These are phyloP conservation scores for Bruchidius siliquastri DNA, from an alignment of 2,888 invertebrate genomes.

Conservation along the genomic window DNA sequence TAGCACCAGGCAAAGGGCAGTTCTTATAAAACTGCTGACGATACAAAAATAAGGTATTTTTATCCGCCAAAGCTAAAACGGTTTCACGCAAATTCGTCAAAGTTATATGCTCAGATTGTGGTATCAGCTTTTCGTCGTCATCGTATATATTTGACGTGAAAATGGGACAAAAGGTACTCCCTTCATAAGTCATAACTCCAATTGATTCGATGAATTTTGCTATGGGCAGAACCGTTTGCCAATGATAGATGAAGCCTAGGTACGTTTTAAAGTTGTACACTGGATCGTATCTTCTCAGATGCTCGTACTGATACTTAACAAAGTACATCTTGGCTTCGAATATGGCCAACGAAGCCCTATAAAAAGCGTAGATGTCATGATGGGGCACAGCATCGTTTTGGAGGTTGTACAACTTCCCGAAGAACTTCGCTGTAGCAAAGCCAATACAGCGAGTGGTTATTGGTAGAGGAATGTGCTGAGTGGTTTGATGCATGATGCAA, in stretches of 20 bases:
- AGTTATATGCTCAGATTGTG: not conserved
- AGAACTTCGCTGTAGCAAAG: not conserved
- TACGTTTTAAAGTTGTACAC: slow-evolving; percentile 1
- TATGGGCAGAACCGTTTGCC: not conserved
- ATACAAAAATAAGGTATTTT: not conserved
- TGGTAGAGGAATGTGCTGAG: not conserved
- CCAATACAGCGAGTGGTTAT: not conserved
- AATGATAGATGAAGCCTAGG: not conserved
- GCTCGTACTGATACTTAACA: not conserved
- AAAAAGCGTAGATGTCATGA: not conserved
- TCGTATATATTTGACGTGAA: not conserved
- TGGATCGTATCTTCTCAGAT: not conserved
- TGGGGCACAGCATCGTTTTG: not conserved
- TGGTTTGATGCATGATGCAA: not conserved
- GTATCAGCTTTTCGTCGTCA: not conserved
- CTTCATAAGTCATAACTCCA: not conserved
- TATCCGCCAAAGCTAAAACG: not conserved
- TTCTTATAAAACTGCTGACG: not conserved
- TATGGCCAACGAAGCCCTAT: not conserved
- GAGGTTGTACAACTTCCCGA: not conserved
- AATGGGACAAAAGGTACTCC: not conserved
- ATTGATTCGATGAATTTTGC: not conserved
- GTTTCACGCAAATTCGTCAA: not conserved
- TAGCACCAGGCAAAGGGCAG: not conserved
- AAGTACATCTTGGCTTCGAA: not conserved